Percentiles rank a stretch among this genome's conserved stretches.
Conservation (phyloP, 2,113 vertebrate genomes). For the Pterocles gutturalis region DNA sequence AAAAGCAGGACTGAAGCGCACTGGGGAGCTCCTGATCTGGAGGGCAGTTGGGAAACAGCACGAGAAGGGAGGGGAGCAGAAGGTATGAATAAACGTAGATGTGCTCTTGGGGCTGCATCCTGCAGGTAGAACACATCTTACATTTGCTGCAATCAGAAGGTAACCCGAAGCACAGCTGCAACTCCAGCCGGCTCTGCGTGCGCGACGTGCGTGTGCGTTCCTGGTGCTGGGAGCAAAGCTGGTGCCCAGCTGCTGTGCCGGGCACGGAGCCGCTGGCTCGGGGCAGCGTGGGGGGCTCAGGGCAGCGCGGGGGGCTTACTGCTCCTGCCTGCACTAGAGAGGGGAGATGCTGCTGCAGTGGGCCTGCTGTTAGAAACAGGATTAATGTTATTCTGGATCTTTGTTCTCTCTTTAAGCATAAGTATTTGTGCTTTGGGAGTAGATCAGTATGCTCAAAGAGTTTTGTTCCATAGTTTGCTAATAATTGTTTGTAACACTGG, state of each 20-base stretch:
- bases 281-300: neutral
- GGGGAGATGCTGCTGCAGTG: accelerated
- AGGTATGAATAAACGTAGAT: neutral
- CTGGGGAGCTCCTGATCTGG: neutral
- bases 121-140: neutral
- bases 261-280: accelerated
- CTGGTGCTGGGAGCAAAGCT: neutral
- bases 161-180: neutral
- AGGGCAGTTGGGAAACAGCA: neutral
- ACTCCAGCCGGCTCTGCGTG: neutral
- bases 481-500: neutral
- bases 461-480: neutral
- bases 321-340: accelerated
- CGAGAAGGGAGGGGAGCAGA: neutral
- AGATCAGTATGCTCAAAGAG: neutral
- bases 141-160: neutral
- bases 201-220: accelerated
- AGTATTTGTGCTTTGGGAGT: neutral
- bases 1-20: neutral
- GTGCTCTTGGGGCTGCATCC: neutral
- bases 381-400: neutral
- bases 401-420: neutral
- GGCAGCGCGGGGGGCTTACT: accelerated
- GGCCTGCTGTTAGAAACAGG: neutral
- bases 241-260: neutral